Percentiles rank a stretch among this genome's conserved stretches.
These are phyloP conservation scores for Tetramorium simillimum DNA, from an alignment of 1,140 invertebrate species.

Conservation along the genomic window DNA sequence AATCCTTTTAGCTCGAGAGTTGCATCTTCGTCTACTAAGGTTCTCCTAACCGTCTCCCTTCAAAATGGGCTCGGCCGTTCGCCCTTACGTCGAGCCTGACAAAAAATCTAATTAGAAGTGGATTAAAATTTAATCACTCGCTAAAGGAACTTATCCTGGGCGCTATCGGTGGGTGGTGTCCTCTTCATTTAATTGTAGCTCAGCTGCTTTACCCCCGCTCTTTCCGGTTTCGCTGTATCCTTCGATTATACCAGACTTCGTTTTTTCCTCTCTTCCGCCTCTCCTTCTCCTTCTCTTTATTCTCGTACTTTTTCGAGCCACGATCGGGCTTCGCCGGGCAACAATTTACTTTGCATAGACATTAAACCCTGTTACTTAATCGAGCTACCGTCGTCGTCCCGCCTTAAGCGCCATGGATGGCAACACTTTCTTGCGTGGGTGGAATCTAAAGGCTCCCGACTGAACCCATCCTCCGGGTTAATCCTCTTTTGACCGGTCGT, in stretches of 20 bases:
- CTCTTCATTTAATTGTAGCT: conserved; percentile 79
- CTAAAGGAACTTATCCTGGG: conserved; percentile 78
- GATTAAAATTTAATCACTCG: conserved; percentile 83
- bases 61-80: conserved; percentile 43
- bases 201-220: conserved; percentile 43
- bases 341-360: conserved; percentile 76
- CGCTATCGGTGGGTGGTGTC: conserved; percentile 77
- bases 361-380: conserved; percentile 76
- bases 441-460: conserved; percentile 41
- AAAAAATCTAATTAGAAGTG: conserved; percentile 83
- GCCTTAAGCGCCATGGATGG: conserved; percentile 47
- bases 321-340: conserved; percentile 49
- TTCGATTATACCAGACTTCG: conserved; percentile 48
- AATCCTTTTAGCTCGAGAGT: conserved; percentile 75
- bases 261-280: conserved; percentile 15
- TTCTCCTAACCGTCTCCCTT: conserved; percentile 43
- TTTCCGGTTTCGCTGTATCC: conserved; percentile 49
- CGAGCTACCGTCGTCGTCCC: conserved; percentile 56
- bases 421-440: conserved; percentile 56
- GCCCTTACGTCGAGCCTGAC: conserved; percentile 69
- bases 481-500: neutral
- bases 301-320: conserved; percentile 52
- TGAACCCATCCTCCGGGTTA: neutral
- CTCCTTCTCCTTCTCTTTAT: neutral
- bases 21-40: conserved; percentile 15